A percentile compares a stretch with the other conserved stretches of the same genome.
phyloP scores from a whole-genome alignment of 2,888 invertebrate species.

The Drosophila borborema region DNA sequence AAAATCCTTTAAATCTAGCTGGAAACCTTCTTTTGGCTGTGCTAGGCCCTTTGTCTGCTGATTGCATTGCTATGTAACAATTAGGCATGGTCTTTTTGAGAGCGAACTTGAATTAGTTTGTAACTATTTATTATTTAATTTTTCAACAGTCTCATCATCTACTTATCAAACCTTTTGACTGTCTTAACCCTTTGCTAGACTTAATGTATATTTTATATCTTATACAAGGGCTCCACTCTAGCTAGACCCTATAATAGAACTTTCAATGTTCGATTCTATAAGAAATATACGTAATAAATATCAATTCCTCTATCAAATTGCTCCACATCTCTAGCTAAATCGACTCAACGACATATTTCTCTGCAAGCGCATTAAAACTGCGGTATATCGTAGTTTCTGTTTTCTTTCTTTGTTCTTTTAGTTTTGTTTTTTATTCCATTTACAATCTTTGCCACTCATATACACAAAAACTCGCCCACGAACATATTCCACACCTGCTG shows the following conservation, averaged over 20 bases:
- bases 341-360: background rate
- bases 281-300: background rate
- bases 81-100: background rate
- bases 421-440: slow-evolving; percentile 6
- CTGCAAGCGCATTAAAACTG: background rate
- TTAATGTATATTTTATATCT: no score
- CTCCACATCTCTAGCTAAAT: background rate
- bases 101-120: background rate
- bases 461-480: slow-evolving; percentile 10
- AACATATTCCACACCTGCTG: slow-evolving; percentile 23
- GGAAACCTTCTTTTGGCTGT: background rate
- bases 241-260: background rate
- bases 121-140: background rate
- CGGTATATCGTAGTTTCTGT: slow-evolving; percentile 1
- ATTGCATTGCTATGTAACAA: background rate
- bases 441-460: background rate
- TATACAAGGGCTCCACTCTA: no score
- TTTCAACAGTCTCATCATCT: no score
- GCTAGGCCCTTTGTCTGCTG: background rate
- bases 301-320: no score
- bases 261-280: background rate
- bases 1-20: background rate
- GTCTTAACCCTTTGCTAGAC: no score
- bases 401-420: background rate
- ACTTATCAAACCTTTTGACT: no score